Evolutionary conservation across 2,888 invertebrate genomes (phyloP).

Genomic region (Idaea biselata): DNA sequence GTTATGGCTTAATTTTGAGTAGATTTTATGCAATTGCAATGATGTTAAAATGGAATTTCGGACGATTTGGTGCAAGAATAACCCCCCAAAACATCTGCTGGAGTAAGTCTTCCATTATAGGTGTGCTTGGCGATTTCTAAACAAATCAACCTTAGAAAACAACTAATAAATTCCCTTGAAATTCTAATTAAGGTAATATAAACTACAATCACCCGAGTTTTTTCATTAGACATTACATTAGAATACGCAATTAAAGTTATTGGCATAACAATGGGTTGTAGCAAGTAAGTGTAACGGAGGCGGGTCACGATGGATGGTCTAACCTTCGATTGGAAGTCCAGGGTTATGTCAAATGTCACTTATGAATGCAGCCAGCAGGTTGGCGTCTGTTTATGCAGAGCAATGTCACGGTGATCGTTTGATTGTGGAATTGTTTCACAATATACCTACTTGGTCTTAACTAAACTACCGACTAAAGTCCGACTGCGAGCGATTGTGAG

Average conservation of each 20-base stretch:
- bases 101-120: neutral
- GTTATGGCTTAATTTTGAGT: too few relatives aligned
- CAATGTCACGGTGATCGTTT: neutral
- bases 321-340: constrained; percentile 43
- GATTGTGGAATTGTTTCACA: neutral
- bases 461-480: too few relatives aligned
- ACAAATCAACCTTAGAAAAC: constrained; percentile 1
- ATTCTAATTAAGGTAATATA: constrained; percentile 41
- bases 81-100: too few relatives aligned
- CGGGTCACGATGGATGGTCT: constrained; percentile 50
- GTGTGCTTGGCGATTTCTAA: neutral
- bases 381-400: constrained; percentile 8
- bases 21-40: too few relatives aligned
- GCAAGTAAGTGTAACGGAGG: constrained; percentile 46
- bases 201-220: constrained; percentile 25
- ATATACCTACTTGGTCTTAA: neutral
- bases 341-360: constrained; percentile 56
- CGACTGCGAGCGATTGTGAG: too few relatives aligned
- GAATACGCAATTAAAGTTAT: constrained; percentile 38
- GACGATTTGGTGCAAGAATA: too few relatives aligned
- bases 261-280: constrained; percentile 41
- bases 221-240: constrained; percentile 17
- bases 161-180: constrained; percentile 35
- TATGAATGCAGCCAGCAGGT: constrained; percentile 40
- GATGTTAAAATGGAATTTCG: too few relatives aligned